Evolutionary conservation across 2,113 vertebrate species (phyloP), one percentile per base, ranked within the genome.

Genomic region (Dasypus novemcinctus): DNA sequence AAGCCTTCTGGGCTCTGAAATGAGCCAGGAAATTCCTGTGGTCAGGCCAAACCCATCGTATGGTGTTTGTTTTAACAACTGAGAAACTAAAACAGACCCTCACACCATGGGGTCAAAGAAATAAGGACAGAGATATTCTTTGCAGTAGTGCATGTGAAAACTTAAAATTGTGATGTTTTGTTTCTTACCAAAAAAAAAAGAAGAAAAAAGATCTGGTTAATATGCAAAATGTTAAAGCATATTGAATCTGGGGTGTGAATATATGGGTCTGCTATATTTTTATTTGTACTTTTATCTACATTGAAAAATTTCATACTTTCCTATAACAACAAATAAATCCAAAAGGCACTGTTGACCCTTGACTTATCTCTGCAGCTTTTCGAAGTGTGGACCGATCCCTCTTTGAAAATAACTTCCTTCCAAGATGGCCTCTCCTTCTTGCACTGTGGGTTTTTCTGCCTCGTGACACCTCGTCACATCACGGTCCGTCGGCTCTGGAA

Each of bases 401-500:
- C 46, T 49, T 49, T 2, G 46, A 49, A 49, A 49, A 49, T 49
- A 13, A 14, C 76, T 7, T 36, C 76, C 49, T 29, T 54, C 75
- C 5, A 0, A 54, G 5, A 21, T 4, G 0, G 33, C 13, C 27
- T 33, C 33, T 52, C 82, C 63, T 36, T 63, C 38, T 31, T 0
- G 13, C 27, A 4, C 0, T 2, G 4, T 25, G 2, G 7, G 5
- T 12, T 17, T 6, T 20, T 46, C 6, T 15, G 38, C 20, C 29
- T 5, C 18, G 2, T 2, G 76, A 79, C n/a, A 4, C 52, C 52
- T 15, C 52, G 4, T 54, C 12, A 54, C 17, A 14, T 17, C 17
- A 17, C 17, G 52, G 14, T 54, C 5, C 2, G 18, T 11, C 11
- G 18, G 41, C 3, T 68, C 10, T 41, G 2, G 21, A 25, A 2